A percentile compares a stretch with the other conserved stretches of the same genome.
These are phyloP conservation scores for Benitochromis conjunctus DNA, from an alignment of 2,113 vertebrate genomes.

Conservation along the genomic window DNA sequence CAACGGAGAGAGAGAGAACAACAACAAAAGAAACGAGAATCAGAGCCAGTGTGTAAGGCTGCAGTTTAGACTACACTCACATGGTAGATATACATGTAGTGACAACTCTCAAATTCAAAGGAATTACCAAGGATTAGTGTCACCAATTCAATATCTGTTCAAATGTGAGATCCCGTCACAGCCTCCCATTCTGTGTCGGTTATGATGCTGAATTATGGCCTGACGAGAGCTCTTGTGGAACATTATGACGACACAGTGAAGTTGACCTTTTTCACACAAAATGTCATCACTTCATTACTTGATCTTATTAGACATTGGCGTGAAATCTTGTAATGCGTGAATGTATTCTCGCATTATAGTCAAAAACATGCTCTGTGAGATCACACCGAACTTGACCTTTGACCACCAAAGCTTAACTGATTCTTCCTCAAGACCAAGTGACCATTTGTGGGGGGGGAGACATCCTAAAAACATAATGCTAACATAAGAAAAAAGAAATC, in stretches of 20 bases:
- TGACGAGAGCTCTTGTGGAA: background rate
- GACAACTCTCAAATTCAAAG: background rate
- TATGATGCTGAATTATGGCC: background rate
- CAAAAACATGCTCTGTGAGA: background rate
- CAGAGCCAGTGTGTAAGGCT: background rate
- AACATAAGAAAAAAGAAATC: background rate
- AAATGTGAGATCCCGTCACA: fast-evolving
- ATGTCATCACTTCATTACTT: background rate
- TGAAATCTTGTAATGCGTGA: background rate
- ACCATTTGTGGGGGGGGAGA: background rate
- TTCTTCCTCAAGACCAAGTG: background rate
- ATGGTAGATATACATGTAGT: background rate
- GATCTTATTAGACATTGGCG: background rate
- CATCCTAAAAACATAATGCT: background rate
- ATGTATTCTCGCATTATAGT: background rate
- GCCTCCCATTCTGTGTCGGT: background rate
- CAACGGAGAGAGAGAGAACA: background rate
- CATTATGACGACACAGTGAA: background rate
- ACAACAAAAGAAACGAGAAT: background rate
- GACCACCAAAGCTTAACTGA: background rate
- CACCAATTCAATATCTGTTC: background rate
- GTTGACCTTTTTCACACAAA: background rate
- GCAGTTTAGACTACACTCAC: background rate
- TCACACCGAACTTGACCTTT: background rate
- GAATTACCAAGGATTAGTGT: background rate